Conservation (phyloP, 2,888 invertebrate species). For the Cosmia pyralina region DNA sequence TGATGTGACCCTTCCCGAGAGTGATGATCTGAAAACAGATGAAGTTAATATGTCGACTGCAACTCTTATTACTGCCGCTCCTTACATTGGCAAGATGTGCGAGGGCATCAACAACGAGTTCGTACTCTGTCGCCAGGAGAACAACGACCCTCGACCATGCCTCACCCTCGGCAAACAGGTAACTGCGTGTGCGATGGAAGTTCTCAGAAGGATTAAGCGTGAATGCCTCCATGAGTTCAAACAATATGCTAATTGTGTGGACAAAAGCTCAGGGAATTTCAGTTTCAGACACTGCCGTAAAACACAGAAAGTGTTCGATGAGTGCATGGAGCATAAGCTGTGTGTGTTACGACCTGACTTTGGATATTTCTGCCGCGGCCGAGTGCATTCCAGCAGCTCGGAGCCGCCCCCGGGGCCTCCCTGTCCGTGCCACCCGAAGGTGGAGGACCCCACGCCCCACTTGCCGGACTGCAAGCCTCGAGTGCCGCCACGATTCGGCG, state of each 20-base stretch:
- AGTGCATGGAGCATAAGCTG: constrained; percentile 95
- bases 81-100: constrained; percentile 97
- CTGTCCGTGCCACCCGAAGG: constrained; percentile 88
- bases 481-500: constrained; percentile 91
- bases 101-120: constrained; percentile 98
- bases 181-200: constrained; percentile 95
- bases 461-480: constrained; percentile 91
- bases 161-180: constrained; percentile 96
- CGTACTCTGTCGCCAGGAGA: constrained; percentile 96
- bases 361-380: constrained; percentile 95
- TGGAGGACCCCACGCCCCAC: constrained; percentile 92
- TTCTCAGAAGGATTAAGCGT: constrained; percentile 95
- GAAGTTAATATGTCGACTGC: constrained; percentile 95
- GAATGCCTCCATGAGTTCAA: constrained; percentile 95
- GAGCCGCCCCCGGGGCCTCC: constrained; percentile 90
- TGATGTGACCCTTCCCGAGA: constrained; percentile 93
- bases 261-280: constrained; percentile 93
- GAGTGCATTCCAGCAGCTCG: constrained; percentile 90
- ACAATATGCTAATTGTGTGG: constrained; percentile 93
- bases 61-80: constrained; percentile 95
- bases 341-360: constrained; percentile 93
- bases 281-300: constrained; percentile 93
- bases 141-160: constrained; percentile 95
- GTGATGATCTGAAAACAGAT: constrained; percentile 94
- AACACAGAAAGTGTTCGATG: constrained; percentile 95